These are phyloP conservation scores for Cephus pygmeus DNA, from an alignment of 2,888 invertebrate species.

Conservation along the genomic window DNA sequence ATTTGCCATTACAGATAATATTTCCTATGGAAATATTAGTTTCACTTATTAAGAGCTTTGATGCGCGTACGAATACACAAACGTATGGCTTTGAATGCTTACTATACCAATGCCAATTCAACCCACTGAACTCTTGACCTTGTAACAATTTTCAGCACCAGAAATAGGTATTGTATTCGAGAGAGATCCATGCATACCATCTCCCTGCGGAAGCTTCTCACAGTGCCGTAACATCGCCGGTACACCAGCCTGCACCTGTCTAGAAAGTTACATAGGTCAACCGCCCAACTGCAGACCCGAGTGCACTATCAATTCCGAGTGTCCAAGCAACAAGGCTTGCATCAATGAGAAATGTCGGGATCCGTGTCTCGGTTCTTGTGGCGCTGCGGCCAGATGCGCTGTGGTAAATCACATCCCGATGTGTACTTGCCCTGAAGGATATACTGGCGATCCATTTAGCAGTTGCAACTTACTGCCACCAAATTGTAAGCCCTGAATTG, in stretches of 20 bases:
- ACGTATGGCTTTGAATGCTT: background rate
- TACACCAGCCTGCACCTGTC: conserved; percentile 67
- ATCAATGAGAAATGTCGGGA: conserved; percentile 62
- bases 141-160: conserved; percentile 19
- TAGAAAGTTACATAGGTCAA: conserved; percentile 67
- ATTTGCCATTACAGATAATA: background rate
- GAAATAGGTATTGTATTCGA: conserved; percentile 22
- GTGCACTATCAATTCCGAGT: conserved; percentile 70
- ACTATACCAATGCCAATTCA: background rate
- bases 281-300: conserved; percentile 71
- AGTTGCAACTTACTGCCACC: conserved; percentile 39
- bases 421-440: conserved; percentile 62
- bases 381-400: conserved; percentile 58
- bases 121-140: background rate
- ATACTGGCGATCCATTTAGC: conserved; percentile 55
- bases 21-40: background rate
- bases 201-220: conserved; percentile 77
- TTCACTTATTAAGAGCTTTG: background rate
- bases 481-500: conserved; percentile 32
- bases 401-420: conserved; percentile 57
- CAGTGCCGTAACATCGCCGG: conserved; percentile 67
- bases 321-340: conserved; percentile 68
- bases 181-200: conserved; percentile 76
- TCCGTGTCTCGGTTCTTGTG: conserved; percentile 60
- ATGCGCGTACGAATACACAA: background rate